Evolutionary conservation across 1,140 invertebrate species (phyloP).

Genomic region (Drosophila saltans): DNA sequence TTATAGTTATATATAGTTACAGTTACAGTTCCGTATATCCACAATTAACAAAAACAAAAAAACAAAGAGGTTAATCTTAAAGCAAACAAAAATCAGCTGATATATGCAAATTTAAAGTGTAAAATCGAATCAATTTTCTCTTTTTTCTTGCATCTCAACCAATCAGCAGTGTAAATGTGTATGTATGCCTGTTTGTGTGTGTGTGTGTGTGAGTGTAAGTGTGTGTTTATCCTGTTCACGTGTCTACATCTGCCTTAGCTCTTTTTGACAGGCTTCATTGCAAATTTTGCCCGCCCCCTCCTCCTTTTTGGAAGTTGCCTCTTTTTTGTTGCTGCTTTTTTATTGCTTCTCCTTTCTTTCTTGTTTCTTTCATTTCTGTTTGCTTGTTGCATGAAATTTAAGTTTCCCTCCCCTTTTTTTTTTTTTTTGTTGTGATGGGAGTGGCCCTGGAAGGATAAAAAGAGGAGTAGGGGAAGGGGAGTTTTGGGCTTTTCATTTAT

Average conservation of each 20-base stretch:
- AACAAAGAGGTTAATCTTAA: neutral
- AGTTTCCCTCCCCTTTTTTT: slow-evolving; percentile 5
- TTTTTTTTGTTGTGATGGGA: neutral
- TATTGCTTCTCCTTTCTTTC: slow-evolving; percentile 28
- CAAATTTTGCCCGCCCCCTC: slow-evolving; percentile 7
- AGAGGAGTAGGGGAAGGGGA: neutral
- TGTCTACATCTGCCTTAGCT: slow-evolving; percentile 8
- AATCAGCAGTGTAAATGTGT: slow-evolving; percentile 2
- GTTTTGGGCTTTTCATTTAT: slow-evolving; percentile 45
- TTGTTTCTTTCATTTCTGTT: neutral
- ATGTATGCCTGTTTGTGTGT: slow-evolving; percentile 14
- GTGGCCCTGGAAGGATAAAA: neutral
- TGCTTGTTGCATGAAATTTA: slow-evolving; percentile 8
- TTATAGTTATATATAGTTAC: no score
- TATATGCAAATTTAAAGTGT: neutral
- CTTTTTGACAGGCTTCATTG: slow-evolving; percentile 12
- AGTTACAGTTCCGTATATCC: no score
- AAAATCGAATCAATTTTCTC: neutral
- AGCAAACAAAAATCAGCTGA: no score
- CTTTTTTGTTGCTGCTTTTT: slow-evolving; percentile 7
- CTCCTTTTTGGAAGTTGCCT: neutral
- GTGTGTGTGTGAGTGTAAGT: slow-evolving; percentile 25
- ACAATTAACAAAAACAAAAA: no score
- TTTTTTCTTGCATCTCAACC: slow-evolving; percentile 15
- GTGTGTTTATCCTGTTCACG: slow-evolving; percentile 19